Percentiles rank a stretch among this genome's conserved stretches.
These are phyloP conservation scores for Bombyx mori DNA, from an alignment of 1,140 invertebrate species.

Conservation along the genomic window DNA sequence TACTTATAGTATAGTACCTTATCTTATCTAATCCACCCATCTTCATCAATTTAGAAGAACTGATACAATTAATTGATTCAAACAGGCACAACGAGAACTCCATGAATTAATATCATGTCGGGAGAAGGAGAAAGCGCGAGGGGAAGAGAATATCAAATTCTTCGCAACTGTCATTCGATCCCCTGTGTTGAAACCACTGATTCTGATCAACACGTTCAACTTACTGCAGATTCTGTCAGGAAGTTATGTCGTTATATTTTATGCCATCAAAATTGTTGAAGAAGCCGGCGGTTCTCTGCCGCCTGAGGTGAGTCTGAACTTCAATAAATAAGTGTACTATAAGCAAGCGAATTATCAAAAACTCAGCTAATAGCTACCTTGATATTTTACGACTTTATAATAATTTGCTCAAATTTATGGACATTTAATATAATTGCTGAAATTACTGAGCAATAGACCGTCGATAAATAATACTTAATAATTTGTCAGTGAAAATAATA, in stretches of 20 bases:
- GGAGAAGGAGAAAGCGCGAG: constrained; percentile 65
- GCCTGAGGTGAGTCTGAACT: constrained; percentile 38
- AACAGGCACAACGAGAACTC: constrained; percentile 71
- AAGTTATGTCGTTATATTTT: constrained; percentile 82
- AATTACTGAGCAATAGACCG: too few relatives aligned
- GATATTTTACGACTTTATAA: too few relatives aligned
- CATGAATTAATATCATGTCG: constrained; percentile 68
- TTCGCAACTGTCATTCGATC: constrained; percentile 68
- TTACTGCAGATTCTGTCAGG: constrained; percentile 80
- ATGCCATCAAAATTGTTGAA: constrained; percentile 78
- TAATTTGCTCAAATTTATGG: too few relatives aligned
- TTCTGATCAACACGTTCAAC: constrained; percentile 80
- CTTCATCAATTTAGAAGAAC: background rate
- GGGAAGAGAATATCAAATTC: constrained; percentile 57
- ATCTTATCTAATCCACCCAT: background rate
- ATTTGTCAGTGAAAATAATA: too few relatives aligned
- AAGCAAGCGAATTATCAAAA: too few relatives aligned
- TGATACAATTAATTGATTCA: background rate
- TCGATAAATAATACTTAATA: too few relatives aligned
- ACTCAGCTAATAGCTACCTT: too few relatives aligned
- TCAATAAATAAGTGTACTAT: too few relatives aligned
- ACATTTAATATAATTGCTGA: too few relatives aligned
- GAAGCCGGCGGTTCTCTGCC: constrained; percentile 65
- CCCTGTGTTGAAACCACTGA: constrained; percentile 77
- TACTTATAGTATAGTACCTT: background rate